phyloP scores from a whole-genome alignment of 1,140 invertebrate genomes.

The Anastrepha ludens region DNA sequence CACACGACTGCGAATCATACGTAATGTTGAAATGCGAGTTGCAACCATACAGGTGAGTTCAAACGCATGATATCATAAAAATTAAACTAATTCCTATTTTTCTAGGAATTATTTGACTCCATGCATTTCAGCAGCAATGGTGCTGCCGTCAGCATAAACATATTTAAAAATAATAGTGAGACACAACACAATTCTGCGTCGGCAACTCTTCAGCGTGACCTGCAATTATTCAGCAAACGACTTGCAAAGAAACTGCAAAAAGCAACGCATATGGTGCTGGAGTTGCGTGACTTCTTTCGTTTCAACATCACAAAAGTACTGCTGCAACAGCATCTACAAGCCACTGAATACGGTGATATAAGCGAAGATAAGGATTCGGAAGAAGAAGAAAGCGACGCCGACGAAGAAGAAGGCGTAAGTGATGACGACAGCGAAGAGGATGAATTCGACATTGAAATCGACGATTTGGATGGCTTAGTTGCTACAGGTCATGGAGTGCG shows the following conservation, averaged over 20 bases:
- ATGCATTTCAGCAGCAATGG: conserved; percentile 69
- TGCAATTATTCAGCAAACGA: conserved; percentile 73
- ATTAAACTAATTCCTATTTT: conserved; percentile 32
- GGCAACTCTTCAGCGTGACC: conserved; percentile 61
- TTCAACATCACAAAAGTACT: conserved; percentile 68
- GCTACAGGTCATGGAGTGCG: conserved; percentile 5
- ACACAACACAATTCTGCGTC: not conserved
- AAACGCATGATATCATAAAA: conserved; percentile 11
- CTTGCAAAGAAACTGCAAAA: conserved; percentile 73
- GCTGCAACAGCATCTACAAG: conserved; percentile 59
- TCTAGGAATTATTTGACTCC: conserved; percentile 75
- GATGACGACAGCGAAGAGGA: conserved; percentile 62
- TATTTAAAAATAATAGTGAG: conserved; percentile 31
- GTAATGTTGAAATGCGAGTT: conserved; percentile 78
- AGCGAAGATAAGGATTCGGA: conserved; percentile 62
- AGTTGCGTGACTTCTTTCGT: conserved; percentile 67
- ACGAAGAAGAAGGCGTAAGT: conserved; percentile 58
- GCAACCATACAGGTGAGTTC: conserved; percentile 76
- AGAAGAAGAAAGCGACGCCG: conserved; percentile 58
- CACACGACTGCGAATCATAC: conserved; percentile 69
- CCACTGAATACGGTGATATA: conserved; percentile 41
- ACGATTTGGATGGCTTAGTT: conserved; percentile 59
- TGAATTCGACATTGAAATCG: conserved; percentile 60
- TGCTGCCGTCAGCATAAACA: conserved; percentile 7
- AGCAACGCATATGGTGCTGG: conserved; percentile 70